Percentiles rank a stretch among this genome's conserved stretches.
These are phyloP conservation scores for Microplitis manilae DNA, from an alignment of 2,888 invertebrate species.

Conservation along the genomic window DNA sequence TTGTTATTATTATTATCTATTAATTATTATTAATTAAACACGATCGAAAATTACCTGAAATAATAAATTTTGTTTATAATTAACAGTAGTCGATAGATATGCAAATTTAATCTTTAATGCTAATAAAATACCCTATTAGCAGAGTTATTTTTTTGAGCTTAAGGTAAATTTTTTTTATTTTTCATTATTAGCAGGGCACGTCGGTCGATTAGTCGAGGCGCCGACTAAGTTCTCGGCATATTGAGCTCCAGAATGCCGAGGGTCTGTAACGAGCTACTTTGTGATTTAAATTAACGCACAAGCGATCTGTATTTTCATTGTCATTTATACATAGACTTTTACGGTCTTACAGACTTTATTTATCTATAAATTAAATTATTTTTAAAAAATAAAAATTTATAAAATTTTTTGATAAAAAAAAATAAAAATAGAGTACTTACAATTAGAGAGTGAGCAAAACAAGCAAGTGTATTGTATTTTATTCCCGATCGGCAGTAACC, in stretches of 20 bases:
- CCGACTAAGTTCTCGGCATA: not conserved
- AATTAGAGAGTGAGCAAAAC: no score
- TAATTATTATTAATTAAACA: not conserved
- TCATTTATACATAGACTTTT: slow-evolving; percentile 15
- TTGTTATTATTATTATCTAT: not conserved
- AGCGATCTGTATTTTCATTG: slow-evolving; percentile 52
- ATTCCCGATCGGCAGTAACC: slow-evolving; percentile 39
- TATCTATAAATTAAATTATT: no score
- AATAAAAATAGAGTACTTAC: not conserved
- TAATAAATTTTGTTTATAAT: no score
- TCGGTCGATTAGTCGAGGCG: slow-evolving; percentile 37
- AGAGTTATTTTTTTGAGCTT: slow-evolving; percentile 5
- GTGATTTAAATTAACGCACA: slow-evolving; percentile 58
- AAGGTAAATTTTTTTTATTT: no score
- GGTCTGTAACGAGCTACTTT: slow-evolving; percentile 55
- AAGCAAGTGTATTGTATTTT: slow-evolving; percentile 13
- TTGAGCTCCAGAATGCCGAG: not conserved
- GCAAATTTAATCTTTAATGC: no score
- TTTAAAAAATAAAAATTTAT: not conserved
- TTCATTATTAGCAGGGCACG: slow-evolving; percentile 12
- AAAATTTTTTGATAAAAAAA: not conserved
- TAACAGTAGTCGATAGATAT: no score
- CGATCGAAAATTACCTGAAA: no score
- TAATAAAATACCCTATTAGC: no score
- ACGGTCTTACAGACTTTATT: not conserved